These are phyloP conservation scores for Clarias batrachus DNA, from an alignment of 2,113 vertebrate genomes.

Conservation along the genomic window DNA sequence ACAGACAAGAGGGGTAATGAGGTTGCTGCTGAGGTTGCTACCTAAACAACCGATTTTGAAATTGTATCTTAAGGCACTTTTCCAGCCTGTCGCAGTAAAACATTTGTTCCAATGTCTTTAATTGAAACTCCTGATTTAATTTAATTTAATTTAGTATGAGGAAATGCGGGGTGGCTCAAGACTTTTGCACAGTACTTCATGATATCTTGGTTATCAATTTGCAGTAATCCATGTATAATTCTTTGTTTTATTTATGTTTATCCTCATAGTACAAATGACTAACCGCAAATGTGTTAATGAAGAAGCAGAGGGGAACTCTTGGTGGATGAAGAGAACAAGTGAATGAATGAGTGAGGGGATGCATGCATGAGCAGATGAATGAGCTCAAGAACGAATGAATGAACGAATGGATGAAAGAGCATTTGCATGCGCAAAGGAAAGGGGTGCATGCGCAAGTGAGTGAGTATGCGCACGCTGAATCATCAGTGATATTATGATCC, in stretches of 20 bases:
- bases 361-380: not conserved
- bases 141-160: too few species aligned
- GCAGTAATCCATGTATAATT: not conserved
- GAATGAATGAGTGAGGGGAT: not conserved
- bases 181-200: too few species aligned
- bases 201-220: not conserved
- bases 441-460: constrained; percentile 20
- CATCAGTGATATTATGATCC: constrained; percentile 60
- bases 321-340: not conserved
- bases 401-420: not conserved
- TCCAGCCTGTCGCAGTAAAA: too few species aligned
- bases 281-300: not conserved
- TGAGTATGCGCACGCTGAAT: constrained; percentile 33
- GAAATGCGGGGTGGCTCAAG: too few species aligned
- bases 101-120: too few species aligned
- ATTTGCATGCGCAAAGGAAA: not conserved
- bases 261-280: not conserved
- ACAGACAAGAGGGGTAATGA: too few species aligned
- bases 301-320: not conserved
- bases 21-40: too few species aligned
- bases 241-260: not conserved
- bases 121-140: too few species aligned
- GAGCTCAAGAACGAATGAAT: not conserved
- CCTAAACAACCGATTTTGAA: too few species aligned
- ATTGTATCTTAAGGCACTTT: too few species aligned